These are phyloP conservation scores for Lacanobia oleracea DNA, from an alignment of 2,888 invertebrate species.

Conservation along the genomic window DNA sequence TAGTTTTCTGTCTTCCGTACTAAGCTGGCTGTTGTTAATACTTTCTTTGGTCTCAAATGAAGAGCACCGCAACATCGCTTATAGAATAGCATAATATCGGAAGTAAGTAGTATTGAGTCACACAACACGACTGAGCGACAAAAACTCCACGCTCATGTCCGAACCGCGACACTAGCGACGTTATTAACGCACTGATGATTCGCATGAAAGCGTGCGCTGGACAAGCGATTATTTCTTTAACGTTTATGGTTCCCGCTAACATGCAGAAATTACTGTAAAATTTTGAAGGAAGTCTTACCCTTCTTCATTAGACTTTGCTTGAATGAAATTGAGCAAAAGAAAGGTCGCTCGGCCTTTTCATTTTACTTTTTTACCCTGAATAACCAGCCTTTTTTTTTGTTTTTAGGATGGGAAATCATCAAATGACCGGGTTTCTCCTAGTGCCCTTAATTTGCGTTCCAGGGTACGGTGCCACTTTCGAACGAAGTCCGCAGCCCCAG, in stretches of 20 bases:
- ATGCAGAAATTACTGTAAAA: slow-evolving; percentile 22
- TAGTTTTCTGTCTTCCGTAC: no score
- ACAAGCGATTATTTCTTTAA: slow-evolving; percentile 55
- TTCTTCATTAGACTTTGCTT: background rate
- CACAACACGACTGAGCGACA: slow-evolving; percentile 42
- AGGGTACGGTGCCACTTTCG: no score
- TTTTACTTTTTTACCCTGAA: background rate
- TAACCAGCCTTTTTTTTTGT: no score
- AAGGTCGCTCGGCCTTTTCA: background rate
- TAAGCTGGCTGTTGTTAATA: no score
- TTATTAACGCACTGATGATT: no score
- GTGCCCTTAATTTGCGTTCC: no score
- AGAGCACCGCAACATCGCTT: slow-evolving; percentile 11
- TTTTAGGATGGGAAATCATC: no score
- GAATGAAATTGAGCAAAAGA: slow-evolving; percentile 19
- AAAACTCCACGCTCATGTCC: slow-evolving; percentile 31
- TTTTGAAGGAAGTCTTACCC: background rate
- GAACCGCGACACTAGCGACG: slow-evolving; percentile 59
- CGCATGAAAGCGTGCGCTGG: slow-evolving; percentile 67
- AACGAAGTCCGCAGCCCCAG: no score
- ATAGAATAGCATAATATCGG: slow-evolving; percentile 30
- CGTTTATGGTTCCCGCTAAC: slow-evolving; percentile 30
- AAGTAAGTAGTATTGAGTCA: slow-evolving; percentile 37
- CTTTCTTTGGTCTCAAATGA: background rate
- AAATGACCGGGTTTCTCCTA: no score